Evolutionary conservation across 2,888 invertebrate species (phyloP).

Genomic region (Griposia aprilina): DNA sequence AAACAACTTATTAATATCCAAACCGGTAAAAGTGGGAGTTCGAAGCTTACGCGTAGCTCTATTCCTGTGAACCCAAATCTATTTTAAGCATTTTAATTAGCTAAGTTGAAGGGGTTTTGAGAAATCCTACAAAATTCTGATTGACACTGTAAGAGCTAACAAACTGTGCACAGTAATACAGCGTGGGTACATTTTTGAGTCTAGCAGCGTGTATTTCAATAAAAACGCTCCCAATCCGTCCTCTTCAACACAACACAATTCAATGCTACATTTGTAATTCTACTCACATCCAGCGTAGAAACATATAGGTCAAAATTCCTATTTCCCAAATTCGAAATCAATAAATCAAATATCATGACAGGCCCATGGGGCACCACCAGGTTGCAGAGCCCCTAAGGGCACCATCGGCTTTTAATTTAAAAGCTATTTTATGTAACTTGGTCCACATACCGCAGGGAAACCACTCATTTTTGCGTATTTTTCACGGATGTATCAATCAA

Average conservation of each 20-base stretch:
- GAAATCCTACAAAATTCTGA: background rate
- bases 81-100: background rate
- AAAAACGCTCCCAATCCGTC: background rate
- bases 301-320: slow-evolving; percentile 46
- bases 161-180: background rate
- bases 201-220: background rate
- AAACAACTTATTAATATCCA: background rate
- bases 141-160: background rate
- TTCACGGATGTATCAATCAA: slow-evolving; percentile 72
- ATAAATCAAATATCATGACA: slow-evolving; percentile 62
- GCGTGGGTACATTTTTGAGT: background rate
- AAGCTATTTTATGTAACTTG: slow-evolving; percentile 86
- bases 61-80: too few relatives aligned
- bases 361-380: slow-evolving; percentile 58
- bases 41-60: background rate
- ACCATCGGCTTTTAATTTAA: slow-evolving; percentile 81
- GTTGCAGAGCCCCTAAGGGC: slow-evolving; percentile 61
- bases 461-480: slow-evolving; percentile 72
- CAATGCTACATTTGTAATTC: slow-evolving; percentile 22
- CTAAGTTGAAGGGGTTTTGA: background rate
- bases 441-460: slow-evolving; percentile 73
- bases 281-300: slow-evolving; percentile 6
- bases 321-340: slow-evolving; percentile 52
- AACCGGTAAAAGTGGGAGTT: background rate
- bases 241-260: slow-evolving; percentile 3